A percentile compares a stretch with the other conserved stretches of the same genome.
Evolutionary conservation across 2,113 vertebrate genomes (phyloP).

Genomic region (Cynoglossus semilaevis): DNA sequence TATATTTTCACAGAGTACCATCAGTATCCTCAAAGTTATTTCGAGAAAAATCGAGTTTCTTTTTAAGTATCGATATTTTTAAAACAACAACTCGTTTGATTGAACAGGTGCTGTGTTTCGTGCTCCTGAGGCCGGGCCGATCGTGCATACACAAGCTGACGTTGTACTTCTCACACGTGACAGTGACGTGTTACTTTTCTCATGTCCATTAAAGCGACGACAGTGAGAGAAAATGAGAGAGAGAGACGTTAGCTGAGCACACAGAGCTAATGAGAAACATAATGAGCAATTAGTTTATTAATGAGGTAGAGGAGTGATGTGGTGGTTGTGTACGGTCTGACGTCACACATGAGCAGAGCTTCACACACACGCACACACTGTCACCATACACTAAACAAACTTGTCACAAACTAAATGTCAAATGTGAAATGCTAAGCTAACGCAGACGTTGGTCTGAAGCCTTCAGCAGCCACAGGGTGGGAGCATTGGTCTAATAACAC

Average conservation of each 20-base stretch:
- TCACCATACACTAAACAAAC: too few species aligned
- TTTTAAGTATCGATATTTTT: too few species aligned
- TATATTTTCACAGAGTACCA: too few species aligned
- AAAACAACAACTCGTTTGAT: too few species aligned
- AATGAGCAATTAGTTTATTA: conserved; percentile 69
- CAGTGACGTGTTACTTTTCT: conserved; percentile 80
- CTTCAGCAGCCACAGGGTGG: conserved; percentile 30
- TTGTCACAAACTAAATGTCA: too few species aligned
- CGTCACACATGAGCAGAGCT: neutral
- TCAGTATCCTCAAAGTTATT: too few species aligned
- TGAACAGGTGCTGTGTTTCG: conserved; percentile 2
- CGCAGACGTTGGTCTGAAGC: too few species aligned
- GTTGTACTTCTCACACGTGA: conserved; percentile 65
- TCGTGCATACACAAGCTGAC: conserved; percentile 1
- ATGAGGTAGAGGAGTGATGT: conserved; percentile 41
- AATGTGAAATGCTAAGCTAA: too few species aligned
- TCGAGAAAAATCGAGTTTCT: too few species aligned
- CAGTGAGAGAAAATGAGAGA: conserved; percentile 73
- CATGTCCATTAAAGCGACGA: conserved; percentile 72
- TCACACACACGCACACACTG: neutral
- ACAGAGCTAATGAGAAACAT: conserved; percentile 79
- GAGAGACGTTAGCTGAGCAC: conserved; percentile 81
- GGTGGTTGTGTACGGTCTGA: neutral
- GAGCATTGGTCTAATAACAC: conserved; percentile 24
- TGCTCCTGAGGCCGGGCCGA: conserved; percentile 7